phyloP scores from a whole-genome alignment of 2,888 invertebrate species.

The Eristalinus sepulchralis region DNA sequence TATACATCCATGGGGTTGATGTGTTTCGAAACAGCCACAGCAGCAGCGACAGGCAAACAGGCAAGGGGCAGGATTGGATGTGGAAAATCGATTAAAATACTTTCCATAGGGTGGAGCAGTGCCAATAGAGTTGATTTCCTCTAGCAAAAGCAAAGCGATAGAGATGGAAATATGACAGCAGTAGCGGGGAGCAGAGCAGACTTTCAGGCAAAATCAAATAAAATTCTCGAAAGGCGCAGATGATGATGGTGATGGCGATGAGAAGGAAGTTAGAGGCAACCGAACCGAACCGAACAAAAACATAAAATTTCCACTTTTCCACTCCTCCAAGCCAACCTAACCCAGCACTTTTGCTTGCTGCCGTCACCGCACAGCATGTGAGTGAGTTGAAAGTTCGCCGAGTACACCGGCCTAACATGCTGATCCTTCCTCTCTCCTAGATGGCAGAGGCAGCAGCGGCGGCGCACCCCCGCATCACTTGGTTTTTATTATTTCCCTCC shows the following conservation, averaged over 20 bases:
- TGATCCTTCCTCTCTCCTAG: not conserved
- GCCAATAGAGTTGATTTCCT: conserved; percentile 52
- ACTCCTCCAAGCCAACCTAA: not conserved
- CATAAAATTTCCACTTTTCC: conserved; percentile 27
- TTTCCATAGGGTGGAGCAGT: conserved; percentile 70
- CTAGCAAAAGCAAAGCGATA: conserved; percentile 31
- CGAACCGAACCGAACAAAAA: conserved; percentile 59
- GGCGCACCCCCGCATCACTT: conserved; percentile 41
- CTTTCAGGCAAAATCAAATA: conserved; percentile 37
- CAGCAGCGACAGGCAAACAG: conserved; percentile 1
- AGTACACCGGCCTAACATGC: not conserved
- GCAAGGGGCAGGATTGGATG: conserved; percentile 74
- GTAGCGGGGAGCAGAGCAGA: not conserved
- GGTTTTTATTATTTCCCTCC: conserved; percentile 65
- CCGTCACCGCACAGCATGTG: not conserved
- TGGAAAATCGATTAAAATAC: conserved; percentile 80
- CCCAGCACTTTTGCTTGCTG: not conserved
- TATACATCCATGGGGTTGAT: not conserved
- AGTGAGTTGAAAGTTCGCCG: not conserved
- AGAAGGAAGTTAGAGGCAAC: conserved; percentile 40
- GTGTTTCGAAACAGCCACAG: not conserved
- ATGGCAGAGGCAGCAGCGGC: not conserved
- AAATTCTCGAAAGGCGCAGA: conserved; percentile 67
- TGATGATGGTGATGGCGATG: conserved; percentile 17
- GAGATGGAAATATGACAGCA: conserved; percentile 17